Conservation (phyloP, 1,140 invertebrate species). For the Atta cephalotes region DNA sequence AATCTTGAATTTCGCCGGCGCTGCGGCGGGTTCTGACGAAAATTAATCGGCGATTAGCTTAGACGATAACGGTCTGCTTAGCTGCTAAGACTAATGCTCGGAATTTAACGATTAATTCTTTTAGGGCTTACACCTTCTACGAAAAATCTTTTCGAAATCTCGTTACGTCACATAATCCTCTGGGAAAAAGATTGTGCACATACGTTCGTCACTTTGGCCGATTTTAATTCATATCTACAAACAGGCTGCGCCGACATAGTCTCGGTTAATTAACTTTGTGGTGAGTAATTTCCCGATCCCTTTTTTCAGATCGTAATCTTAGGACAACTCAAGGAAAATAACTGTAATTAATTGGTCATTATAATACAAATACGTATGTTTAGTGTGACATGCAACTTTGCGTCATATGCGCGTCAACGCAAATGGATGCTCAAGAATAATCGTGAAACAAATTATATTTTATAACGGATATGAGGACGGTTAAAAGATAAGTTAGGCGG, state of each 20-base stretch:
- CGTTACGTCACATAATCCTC: background rate
- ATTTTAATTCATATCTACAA: background rate
- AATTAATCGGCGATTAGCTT: constrained; percentile 74
- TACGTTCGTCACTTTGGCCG: no score
- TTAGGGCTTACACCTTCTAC: background rate
- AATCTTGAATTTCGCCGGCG: constrained; percentile 73
- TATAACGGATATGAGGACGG: background rate
- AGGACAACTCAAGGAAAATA: constrained; percentile 8
- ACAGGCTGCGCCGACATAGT: background rate
- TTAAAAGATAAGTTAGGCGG: background rate
- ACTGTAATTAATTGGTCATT: constrained; percentile 49
- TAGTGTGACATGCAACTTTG: background rate
- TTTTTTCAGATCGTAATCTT: constrained; percentile 5
- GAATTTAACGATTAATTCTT: background rate
- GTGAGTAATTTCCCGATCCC: constrained; percentile 16
- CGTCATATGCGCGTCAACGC: background rate
- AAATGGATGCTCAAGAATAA: background rate
- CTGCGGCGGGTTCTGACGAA: constrained; percentile 39
- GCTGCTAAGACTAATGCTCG: constrained; percentile 9
- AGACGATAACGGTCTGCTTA: constrained; percentile 68
- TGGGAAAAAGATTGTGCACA: background rate
- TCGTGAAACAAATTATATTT: constrained; percentile 11
- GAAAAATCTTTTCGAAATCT: constrained; percentile 14
- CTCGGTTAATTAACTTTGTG: constrained; percentile 20
- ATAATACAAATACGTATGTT: constrained; percentile 14